A percentile compares a stretch with the other conserved stretches of the same genome.
Evolutionary conservation across 2,113 vertebrate species (phyloP).

Genomic region (Semicossyphus pulcher): DNA sequence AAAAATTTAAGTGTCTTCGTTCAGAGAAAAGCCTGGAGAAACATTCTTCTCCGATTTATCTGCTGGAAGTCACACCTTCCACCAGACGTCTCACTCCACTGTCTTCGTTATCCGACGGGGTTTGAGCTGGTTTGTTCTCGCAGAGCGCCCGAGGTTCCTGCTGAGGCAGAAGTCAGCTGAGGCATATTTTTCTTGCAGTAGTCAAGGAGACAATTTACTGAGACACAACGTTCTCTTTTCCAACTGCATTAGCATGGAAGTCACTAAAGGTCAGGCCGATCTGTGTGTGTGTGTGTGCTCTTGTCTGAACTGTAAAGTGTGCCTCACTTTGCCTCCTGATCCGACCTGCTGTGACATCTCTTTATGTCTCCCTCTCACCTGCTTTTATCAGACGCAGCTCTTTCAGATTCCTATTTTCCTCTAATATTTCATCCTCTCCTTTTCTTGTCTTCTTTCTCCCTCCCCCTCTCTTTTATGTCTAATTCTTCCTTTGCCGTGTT

Average conservation of each 20-base stretch:
- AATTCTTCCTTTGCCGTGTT: background rate
- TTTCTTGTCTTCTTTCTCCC: background rate
- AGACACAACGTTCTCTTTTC: conserved; percentile 33
- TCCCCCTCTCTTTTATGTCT: background rate
- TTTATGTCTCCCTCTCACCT: background rate
- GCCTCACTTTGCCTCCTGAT: background rate
- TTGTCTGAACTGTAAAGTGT: background rate
- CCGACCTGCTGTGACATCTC: background rate
- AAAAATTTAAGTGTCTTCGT: conserved; percentile 1
- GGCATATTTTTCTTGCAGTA: background rate
- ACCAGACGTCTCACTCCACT: background rate
- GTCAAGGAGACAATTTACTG: background rate
- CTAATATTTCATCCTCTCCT: background rate
- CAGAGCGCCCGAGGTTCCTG: conserved; percentile 3
- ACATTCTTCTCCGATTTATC: conserved; percentile 13
- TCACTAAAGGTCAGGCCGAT: conserved; percentile 33
- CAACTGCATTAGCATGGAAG: conserved; percentile 8
- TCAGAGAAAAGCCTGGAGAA: conserved; percentile 4
- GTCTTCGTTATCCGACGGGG: conserved; percentile 3
- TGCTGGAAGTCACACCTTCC: conserved; percentile 7
- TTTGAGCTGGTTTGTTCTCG: background rate
- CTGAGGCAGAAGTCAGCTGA: background rate
- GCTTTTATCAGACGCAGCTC: background rate
- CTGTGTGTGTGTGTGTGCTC: no score
- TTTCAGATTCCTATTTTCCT: background rate